Percentiles rank a stretch among this genome's conserved stretches.
Evolutionary conservation across 2,113 vertebrate species (phyloP).

Genomic region (Nothoprocta pentlandii): DNA sequence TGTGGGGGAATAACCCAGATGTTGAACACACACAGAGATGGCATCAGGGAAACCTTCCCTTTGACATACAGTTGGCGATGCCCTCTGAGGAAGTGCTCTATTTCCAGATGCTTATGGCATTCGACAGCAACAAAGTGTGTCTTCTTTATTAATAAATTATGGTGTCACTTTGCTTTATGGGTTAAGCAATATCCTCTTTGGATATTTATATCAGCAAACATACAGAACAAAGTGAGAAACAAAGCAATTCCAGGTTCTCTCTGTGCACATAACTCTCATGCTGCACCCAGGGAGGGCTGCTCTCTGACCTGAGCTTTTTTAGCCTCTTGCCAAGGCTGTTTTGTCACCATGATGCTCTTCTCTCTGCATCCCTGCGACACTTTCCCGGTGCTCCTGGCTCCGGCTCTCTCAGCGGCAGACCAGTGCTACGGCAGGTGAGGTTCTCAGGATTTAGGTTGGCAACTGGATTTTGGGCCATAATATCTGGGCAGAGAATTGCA

Average conservation of each 20-base stretch:
- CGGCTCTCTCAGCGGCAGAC: background rate
- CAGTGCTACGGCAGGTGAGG: background rate
- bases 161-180: conserved; percentile 64
- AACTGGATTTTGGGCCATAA: background rate
- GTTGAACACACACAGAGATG: background rate
- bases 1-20: background rate
- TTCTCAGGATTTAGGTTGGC: background rate
- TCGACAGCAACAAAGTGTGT: conserved; percentile 54
- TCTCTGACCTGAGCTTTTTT: background rate
- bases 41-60: conserved; percentile 37
- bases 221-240: conserved; percentile 59
- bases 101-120: conserved; percentile 54
- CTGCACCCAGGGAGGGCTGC: background rate
- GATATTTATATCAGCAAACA: conserved; percentile 21
- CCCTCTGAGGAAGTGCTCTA: conserved; percentile 59
- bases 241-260: conserved; percentile 45
- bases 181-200: conserved; percentile 68
- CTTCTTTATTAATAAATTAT: conserved; percentile 72
- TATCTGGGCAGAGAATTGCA: background rate
- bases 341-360: background rate
- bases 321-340: background rate
- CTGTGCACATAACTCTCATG: conserved; percentile 17
- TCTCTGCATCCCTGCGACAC: background rate
- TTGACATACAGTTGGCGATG: conserved; percentile 12
- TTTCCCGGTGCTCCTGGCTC: background rate